A percentile compares a stretch with the other conserved stretches of the same genome.
Evolutionary conservation across 2,113 vertebrate genomes (phyloP).

Genomic region (Heterochromis multidens): DNA sequence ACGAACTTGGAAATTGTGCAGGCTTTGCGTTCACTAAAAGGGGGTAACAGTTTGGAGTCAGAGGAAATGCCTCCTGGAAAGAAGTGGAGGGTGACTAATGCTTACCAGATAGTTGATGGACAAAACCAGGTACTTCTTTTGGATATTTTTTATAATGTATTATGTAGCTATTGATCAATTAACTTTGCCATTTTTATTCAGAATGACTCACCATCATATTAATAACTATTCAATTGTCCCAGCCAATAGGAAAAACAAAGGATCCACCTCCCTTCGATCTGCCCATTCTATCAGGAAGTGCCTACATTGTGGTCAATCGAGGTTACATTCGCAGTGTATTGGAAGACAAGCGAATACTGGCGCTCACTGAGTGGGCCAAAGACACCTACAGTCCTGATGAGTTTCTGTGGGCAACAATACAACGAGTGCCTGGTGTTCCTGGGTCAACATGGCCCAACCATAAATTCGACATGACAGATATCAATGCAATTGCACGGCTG

Average conservation of each 20-base stretch:
- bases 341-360: conserved; percentile 67
- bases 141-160: rapidly evolving
- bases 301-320: conserved; percentile 85
- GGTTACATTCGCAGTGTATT: conserved; percentile 78
- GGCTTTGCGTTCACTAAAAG: conserved; percentile 76
- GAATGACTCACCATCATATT: rapidly evolving
- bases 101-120: conserved; percentile 71
- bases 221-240: rapidly evolving
- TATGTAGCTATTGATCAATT: rapidly evolving
- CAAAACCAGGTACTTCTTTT: conserved; percentile 42
- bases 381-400: conserved; percentile 91
- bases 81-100: conserved; percentile 74
- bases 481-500: conserved; percentile 81
- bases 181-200: rapidly evolving
- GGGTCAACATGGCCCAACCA: conserved; percentile 74
- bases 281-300: conserved; percentile 83
- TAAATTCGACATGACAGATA: conserved; percentile 84
- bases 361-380: conserved; percentile 83
- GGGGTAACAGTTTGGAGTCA: conserved; percentile 85
- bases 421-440: conserved; percentile 82
- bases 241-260: conserved; percentile 47
- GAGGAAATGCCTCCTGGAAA: conserved; percentile 79
- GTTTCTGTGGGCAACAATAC: conserved; percentile 88
- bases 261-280: conserved; percentile 75
- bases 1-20: conserved; percentile 89